Percentiles rank a stretch among this genome's conserved stretches.
These are phyloP conservation scores for Pocillopora verrucosa DNA, from an alignment of 64 coral and sea anemone species.

Conservation along the genomic window DNA sequence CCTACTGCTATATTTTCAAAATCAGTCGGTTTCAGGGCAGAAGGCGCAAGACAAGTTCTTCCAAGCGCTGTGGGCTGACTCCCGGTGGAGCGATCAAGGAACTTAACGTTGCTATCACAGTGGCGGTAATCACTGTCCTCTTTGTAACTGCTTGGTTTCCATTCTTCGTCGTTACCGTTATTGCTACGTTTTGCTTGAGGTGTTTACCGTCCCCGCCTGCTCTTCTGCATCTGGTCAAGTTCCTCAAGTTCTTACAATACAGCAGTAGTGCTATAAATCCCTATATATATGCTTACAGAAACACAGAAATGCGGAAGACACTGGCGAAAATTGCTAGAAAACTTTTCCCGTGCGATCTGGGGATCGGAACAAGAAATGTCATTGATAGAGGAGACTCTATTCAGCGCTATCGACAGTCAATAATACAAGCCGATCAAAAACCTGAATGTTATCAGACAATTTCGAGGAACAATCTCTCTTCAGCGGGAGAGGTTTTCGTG, in stretches of 20 bases:
- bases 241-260: conserved; percentile 85
- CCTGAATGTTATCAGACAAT: background rate
- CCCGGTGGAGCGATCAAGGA: conserved; percentile 49
- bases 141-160: conserved; percentile 76
- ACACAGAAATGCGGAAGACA: conserved; percentile 27
- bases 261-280: conserved; percentile 55
- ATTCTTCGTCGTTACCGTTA: conserved; percentile 56
- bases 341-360: background rate
- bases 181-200: conserved; percentile 50
- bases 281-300: conserved; percentile 65
- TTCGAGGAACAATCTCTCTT: background rate
- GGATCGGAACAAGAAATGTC: background rate
- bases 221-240: conserved; percentile 28
- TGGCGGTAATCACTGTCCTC: conserved; percentile 54
- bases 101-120: conserved; percentile 50
- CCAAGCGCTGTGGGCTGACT: background rate
- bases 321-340: conserved; percentile 29
- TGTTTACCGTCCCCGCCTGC: conserved; percentile 21
- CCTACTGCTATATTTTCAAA: conserved; percentile 71
- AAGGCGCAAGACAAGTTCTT: conserved; percentile 13
- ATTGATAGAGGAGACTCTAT: background rate
- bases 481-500: background rate
- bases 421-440: background rate
- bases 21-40: conserved; percentile 35
- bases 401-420: background rate